Base-by-base conservation (phyloP, 2,113 vertebrate species). In the Cryptotis parvus region DNA sequence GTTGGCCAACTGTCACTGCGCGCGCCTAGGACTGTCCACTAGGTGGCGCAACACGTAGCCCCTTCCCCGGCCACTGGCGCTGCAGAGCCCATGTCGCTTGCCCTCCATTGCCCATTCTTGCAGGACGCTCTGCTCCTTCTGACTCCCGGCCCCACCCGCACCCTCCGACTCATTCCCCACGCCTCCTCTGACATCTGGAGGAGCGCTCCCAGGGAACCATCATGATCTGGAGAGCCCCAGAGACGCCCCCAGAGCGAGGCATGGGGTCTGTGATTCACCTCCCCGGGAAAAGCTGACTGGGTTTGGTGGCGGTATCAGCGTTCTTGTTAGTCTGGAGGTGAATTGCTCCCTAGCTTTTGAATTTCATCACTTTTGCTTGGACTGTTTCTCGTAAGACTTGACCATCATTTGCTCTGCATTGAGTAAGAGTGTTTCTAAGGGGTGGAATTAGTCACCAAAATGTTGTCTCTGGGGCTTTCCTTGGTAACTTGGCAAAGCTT, bases 401-500 rank as follows among this genome's bases (percentile, higher is more conserved):
- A 91, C 81, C 81, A 79, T 63, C 65, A 83, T 69, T 29, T 41
- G 61, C 87, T 94, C 75, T 85, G 37, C 73, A 27, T 49, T 84
- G 91, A 86, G 68, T 94, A 90, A 95, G 83, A 87, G 2, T 70
- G 33, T 70, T 78, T 75, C 77, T 61, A 37, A 87, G 84, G 66
- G 33, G 24, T 74, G 58, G 83, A 66, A 90, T 95, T 70, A 94
- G 82, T 93, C 95, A 94, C 66, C 80, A 49, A n/a, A 0, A 75
- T 78, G 93, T 91, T 65, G 68, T 3, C 8, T 80, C 41, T 31
- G 29, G 76, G 68, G 89, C 84, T 95, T 95, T 80, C 35, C 86
- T 65, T 91, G 58, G 58, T 77, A 82, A 72, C 65, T 61, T 70
- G 33, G 61, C 75, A 24, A 55, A 92, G 75, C 82, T 39, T 33